Base-by-base conservation (phyloP, 2,113 vertebrate species). In the Pampusana beccarii region DNA sequence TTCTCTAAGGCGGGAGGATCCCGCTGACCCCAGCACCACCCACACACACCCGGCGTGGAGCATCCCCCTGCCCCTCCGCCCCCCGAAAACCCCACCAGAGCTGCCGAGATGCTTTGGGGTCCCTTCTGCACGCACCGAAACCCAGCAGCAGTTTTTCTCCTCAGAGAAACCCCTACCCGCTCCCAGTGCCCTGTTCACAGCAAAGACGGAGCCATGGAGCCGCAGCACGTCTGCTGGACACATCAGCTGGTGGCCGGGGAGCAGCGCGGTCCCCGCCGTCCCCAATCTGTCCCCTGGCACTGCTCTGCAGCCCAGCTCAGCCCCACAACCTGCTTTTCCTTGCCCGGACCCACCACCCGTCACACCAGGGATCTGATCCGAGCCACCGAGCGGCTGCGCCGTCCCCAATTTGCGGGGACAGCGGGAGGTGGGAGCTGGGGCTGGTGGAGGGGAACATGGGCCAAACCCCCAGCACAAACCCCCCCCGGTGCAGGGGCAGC, bases 21-120 rank as follows among this genome's bases (percentile, higher is more conserved):
- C 7, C 42, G 4, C 54, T 4, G 3, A 42, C 4, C 53, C 29
- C 38, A 3, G 31, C 34, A 8, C 0, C 3, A 6, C 83, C 79
- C 9, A 1, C 3, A 1, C 1, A 0, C 56, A 4, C 21, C 54
- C 4, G 2, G 16, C 34, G 0, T 0, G 21, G 44, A 70, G 38
- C 70, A 16, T 17, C 62, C 23, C 46, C 20, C 0, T 4, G 25
- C 33, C 25, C 40, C 46, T 28, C 67, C 38, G 34, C 44, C 21
- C 26, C 10, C 66, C 5, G 0, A 14, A 23, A 46, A 24, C 16
- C 4, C 10, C 3, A 0, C 10, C 5, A 5, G 56, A 6, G 58
- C 12, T 62, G 23, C 56, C 21, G 1, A 23, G n/a, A 5, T 6
- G n/a, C 20, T 46, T 60, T 3, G 34, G n/a, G 28, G 3, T 8